Percentiles rank a stretch among this genome's conserved stretches.
These are phyloP conservation scores for Dastarcus helophoroides DNA, from an alignment of 2,888 invertebrate genomes.

Conservation along the genomic window DNA sequence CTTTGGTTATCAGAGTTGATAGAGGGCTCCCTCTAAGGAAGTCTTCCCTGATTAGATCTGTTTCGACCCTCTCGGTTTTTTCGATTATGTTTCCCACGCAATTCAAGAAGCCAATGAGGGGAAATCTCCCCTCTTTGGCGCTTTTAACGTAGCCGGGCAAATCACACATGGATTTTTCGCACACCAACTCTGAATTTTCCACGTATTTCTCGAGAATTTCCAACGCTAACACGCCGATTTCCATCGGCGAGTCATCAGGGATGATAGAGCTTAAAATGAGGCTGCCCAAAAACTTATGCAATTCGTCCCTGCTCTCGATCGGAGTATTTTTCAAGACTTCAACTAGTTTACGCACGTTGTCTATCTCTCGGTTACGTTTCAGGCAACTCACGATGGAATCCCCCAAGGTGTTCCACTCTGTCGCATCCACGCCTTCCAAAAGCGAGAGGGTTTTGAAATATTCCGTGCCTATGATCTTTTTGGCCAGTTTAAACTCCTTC, in stretches of 20 bases:
- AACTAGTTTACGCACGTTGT: slow-evolving; percentile 15
- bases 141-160: slow-evolving; percentile 13
- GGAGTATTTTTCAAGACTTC: slow-evolving; percentile 16
- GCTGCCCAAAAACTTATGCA: slow-evolving; percentile 29
- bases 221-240: slow-evolving; percentile 33
- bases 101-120: slow-evolving; percentile 45
- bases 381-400: slow-evolving; percentile 7
- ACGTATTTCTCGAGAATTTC: slow-evolving; percentile 39
- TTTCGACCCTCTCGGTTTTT: slow-evolving; percentile 36
- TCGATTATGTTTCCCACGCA: slow-evolving; percentile 42
- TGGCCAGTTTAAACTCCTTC: slow-evolving; percentile 31
- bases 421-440: slow-evolving; percentile 10
- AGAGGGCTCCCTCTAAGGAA: too few relatives aligned
- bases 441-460: slow-evolving; percentile 35
- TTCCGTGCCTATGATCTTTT: slow-evolving; percentile 35
- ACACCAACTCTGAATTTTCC: slow-evolving; percentile 32
- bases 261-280: slow-evolving; percentile 39
- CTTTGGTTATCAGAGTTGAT: too few relatives aligned
- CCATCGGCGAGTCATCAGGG: slow-evolving; percentile 32
- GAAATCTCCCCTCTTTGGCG: slow-evolving; percentile 39
- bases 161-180: slow-evolving; percentile 9
- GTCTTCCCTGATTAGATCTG: too few relatives aligned
- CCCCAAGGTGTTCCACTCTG: slow-evolving; percentile 3
- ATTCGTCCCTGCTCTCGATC: slow-evolving; percentile 14
- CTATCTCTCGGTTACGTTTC: slow-evolving; percentile 3